Percentiles rank a stretch among this genome's conserved stretches.
Evolutionary conservation across 2,113 vertebrate species (phyloP).

Genomic region (Morone saxatilis): DNA sequence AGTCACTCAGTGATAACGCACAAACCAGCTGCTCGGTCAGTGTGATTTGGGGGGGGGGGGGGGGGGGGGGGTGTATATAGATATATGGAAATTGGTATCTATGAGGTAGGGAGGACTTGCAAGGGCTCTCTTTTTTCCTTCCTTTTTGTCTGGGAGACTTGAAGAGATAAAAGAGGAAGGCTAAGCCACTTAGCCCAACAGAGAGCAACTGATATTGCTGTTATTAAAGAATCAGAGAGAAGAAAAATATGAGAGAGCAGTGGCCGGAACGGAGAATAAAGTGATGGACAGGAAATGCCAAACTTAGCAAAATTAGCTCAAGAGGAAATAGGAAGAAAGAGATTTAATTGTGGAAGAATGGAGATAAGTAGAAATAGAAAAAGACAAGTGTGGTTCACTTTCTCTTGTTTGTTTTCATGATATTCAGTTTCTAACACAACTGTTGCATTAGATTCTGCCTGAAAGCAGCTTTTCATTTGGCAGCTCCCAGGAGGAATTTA

Average conservation of each 20-base stretch:
- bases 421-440: not conserved
- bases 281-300: conserved; percentile 22
- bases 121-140: not conserved
- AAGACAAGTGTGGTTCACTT: not conserved
- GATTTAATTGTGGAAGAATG: not conserved
- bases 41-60: too few relatives aligned
- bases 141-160: conserved; percentile 18
- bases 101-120: conserved; percentile 39
- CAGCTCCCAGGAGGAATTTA: not conserved
- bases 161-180: conserved; percentile 51
- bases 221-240: conserved; percentile 62
- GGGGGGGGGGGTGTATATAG: conserved; percentile 9
- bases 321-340: not conserved
- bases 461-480: conserved; percentile 17
- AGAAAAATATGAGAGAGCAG: conserved; percentile 41
- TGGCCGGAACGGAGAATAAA: conserved; percentile 13
- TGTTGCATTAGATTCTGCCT: not conserved
- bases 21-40: conserved; percentile 11
- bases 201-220: conserved; percentile 57
- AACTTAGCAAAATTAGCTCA: conserved; percentile 18
- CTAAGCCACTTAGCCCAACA: conserved; percentile 67
- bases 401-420: conserved; percentile 6
- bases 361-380: not conserved
- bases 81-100: conserved; percentile 59
- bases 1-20: conserved; percentile 11